phyloP scores from a whole-genome alignment of 2,113 vertebrate genomes.

The Sander lucioperca region DNA sequence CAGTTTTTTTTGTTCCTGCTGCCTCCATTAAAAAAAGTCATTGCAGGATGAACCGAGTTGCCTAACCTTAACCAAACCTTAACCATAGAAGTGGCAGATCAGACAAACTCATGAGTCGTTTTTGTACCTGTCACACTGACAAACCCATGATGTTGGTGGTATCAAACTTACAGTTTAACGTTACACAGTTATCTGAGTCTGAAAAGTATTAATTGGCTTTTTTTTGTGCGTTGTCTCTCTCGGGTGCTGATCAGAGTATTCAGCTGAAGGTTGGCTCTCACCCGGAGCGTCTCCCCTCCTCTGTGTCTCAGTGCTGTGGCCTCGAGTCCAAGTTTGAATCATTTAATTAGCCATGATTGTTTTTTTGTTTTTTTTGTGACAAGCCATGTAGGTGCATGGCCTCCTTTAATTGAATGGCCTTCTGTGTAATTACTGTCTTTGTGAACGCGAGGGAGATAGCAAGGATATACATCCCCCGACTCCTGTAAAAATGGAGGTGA shows the following conservation, averaged over 20 bases:
- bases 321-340: conserved; percentile 68
- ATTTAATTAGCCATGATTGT: conserved; percentile 73
- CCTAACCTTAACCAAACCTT: too few species aligned
- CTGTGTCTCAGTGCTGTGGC: conserved; percentile 16
- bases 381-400: conserved; percentile 61
- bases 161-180: background rate
- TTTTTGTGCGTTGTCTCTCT: background rate
- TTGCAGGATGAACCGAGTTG: background rate
- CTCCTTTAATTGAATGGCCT: conserved; percentile 76
- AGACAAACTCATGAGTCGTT: background rate
- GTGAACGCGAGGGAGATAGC: conserved; percentile 47
- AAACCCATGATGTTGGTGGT: background rate
- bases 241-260: conserved; percentile 10
- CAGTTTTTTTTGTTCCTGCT: background rate
- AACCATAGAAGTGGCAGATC: background rate
- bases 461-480: conserved; percentile 8
- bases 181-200: background rate
- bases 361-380: conserved; percentile 30
- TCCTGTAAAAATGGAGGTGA: conserved; percentile 15
- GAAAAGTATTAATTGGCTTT: conserved; percentile 10
- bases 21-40: background rate
- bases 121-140: background rate
- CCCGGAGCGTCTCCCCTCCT: conserved; percentile 8
- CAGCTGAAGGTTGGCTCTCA: conserved; percentile 29
- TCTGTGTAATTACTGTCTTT: conserved; percentile 78